phyloP scores from a whole-genome alignment of 1,140 invertebrate genomes.

The Reticulitermes speratus region DNA sequence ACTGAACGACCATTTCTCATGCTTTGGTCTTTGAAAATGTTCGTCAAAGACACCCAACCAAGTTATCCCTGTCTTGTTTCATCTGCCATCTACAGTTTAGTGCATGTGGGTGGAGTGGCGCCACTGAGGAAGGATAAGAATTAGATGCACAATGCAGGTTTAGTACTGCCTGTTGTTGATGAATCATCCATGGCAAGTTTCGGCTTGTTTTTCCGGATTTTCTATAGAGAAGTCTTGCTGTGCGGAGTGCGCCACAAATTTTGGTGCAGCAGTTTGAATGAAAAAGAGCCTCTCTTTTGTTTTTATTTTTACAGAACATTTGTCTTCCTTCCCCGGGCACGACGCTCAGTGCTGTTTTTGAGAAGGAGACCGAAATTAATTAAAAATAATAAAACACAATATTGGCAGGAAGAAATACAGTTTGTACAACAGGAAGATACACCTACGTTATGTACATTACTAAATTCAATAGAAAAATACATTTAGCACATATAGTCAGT shows the following conservation, averaged over 20 bases:
- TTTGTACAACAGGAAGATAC: slow-evolving; percentile 26
- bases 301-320: slow-evolving; percentile 37
- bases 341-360: slow-evolving; percentile 63
- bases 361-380: slow-evolving; percentile 73
- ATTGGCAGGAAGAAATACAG: slow-evolving; percentile 29
- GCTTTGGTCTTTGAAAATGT: neutral
- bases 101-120: neutral
- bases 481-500: slow-evolving; percentile 22
- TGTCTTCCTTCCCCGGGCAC: slow-evolving; percentile 63
- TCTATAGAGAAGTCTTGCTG: slow-evolving; percentile 24
- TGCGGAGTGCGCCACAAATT: slow-evolving; percentile 30
- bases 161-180: slow-evolving; percentile 19
- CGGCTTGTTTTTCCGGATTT: slow-evolving; percentile 34
- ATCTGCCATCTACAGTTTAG: neutral
- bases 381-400: slow-evolving; percentile 48
- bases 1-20: neutral
- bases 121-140: neutral
- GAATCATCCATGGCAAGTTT: slow-evolving; percentile 33
- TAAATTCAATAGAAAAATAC: slow-evolving; percentile 20
- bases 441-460: neutral
- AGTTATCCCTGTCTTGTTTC: neutral
- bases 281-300: slow-evolving; percentile 27
- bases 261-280: slow-evolving; percentile 33
- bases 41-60: neutral
- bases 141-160: slow-evolving; percentile 37